A percentile compares a stretch with the other conserved stretches of the same genome.
These are phyloP conservation scores for Cheirogaleus major DNA, from an alignment of 2,797 vertebrate species.

Conservation along the genomic window DNA sequence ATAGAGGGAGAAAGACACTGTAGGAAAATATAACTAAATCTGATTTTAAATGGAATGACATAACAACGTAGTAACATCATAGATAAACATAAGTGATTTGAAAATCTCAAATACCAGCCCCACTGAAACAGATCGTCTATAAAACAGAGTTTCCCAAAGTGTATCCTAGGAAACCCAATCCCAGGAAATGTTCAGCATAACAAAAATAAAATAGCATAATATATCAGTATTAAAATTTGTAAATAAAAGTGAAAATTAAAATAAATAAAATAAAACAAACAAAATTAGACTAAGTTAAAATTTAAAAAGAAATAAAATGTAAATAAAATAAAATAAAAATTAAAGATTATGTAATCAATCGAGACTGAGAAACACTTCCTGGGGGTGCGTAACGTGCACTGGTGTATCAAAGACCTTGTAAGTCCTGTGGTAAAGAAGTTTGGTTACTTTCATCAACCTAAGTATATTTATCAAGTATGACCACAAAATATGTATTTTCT, in stretches of 20 bases:
- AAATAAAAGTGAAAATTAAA: not conserved
- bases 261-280: not conserved
- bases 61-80: not conserved
- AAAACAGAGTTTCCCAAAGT: not conserved
- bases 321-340: not conserved
- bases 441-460: not conserved
- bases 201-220: not conserved
- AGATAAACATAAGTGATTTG: not conserved
- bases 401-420: accelerated
- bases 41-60: not conserved
- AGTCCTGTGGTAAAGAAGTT: not conserved
- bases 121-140: accelerated
- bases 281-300: too few species aligned
- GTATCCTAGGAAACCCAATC: not conserved
- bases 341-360: not conserved
- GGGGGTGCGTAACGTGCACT: accelerated
- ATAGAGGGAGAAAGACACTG: not conserved
- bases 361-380: not conserved
- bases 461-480: not conserved
- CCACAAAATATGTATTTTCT: not conserved
- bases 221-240: not conserved
- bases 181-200: not conserved
- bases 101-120: not conserved
- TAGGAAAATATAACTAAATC: not conserved
- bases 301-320: not conserved